Evolutionary conservation across 2,797 vertebrate genomes (phyloP).

Genomic region (Zenarchopterus dispar): DNA sequence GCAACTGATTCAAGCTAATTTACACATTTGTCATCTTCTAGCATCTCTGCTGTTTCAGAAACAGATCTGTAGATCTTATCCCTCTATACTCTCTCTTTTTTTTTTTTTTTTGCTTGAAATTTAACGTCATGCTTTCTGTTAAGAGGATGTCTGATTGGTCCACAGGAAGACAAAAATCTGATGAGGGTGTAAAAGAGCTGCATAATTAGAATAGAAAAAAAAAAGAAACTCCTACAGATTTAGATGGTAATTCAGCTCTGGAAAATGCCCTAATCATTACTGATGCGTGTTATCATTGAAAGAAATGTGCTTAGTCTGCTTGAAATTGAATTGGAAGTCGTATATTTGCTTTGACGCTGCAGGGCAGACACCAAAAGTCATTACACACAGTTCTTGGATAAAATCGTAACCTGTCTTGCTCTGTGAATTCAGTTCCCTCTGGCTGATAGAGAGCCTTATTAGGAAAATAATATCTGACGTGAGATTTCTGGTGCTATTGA

Average conservation of each 20-base stretch:
- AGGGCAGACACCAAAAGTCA: conserved; percentile 66
- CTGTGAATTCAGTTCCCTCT: conserved; percentile 62
- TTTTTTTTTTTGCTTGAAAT: no score
- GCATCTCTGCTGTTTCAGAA: no score
- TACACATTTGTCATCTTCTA: no score
- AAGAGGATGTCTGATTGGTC: neutral
- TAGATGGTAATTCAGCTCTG: conserved; percentile 41
- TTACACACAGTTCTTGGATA: conserved; percentile 68
- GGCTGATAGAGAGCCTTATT: conserved; percentile 68
- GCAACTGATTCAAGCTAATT: no score
- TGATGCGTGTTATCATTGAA: conserved; percentile 69
- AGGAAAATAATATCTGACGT: conserved; percentile 68
- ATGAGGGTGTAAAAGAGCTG: neutral
- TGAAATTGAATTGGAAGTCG: conserved; percentile 70
- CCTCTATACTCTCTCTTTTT: no score
- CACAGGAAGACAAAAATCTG: neutral
- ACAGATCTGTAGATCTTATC: no score
- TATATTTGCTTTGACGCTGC: conserved; percentile 57
- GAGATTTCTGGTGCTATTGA: neutral
- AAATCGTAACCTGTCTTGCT: conserved; percentile 60
- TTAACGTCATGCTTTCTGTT: neutral
- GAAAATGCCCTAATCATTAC: conserved; percentile 62
- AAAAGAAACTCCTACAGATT: conserved; percentile 41
- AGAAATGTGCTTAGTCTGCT: conserved; percentile 68
- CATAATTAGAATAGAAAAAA: conserved; percentile 9